Conservation (phyloP, 2,797 vertebrate species). For the Rhodeus uyekii region DNA sequence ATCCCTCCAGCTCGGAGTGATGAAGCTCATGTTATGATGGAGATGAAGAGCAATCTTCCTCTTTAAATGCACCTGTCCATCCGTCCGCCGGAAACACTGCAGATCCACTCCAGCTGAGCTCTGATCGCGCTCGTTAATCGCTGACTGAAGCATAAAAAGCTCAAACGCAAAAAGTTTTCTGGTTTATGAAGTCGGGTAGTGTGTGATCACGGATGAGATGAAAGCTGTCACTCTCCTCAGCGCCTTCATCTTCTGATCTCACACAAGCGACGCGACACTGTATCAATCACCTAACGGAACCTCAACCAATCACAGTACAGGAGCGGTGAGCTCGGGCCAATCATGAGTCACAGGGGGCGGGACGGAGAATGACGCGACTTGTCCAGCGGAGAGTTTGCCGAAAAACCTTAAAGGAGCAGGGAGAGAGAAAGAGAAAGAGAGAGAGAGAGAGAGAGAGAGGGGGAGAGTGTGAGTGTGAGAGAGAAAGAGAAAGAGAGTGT, state of each 20-base stretch:
- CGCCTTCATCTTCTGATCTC: constrained; percentile 20
- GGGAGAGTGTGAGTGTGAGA: too few species aligned
- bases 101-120: neutral
- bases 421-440: too few species aligned
- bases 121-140: neutral
- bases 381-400: constrained; percentile 68
- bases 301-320: constrained; percentile 72
- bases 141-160: neutral
- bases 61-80: neutral
- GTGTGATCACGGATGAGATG: neutral
- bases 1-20: constrained; percentile 18
- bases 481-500: too few species aligned
- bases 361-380: constrained; percentile 55
- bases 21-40: constrained; percentile 21
- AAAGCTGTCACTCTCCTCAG: neutral
- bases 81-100: too few species aligned
- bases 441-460: too few species aligned
- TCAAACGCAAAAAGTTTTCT: neutral
- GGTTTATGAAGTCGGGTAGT: neutral
- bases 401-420: constrained; percentile 71
- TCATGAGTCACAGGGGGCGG: constrained; percentile 64
- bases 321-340: constrained; percentile 67
- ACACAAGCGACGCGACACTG: constrained; percentile 58
- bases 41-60: neutral
- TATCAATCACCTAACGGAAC: constrained; percentile 65